A percentile compares a stretch with the other conserved stretches of the same genome.
These are phyloP conservation scores for Oophaga sylvatica DNA, from an alignment of 2,797 vertebrate species.

Conservation along the genomic window DNA sequence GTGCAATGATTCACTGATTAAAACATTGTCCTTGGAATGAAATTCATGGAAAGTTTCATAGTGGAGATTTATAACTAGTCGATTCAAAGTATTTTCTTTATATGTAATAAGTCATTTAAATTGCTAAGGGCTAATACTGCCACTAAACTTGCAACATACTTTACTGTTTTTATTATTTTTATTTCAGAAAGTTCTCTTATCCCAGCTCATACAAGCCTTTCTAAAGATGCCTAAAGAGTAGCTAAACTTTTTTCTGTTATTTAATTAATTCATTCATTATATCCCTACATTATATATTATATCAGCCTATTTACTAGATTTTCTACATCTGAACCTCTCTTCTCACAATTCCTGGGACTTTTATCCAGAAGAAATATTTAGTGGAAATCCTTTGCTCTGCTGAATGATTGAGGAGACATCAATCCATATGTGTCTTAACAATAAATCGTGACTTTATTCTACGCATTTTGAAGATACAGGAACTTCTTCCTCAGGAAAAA, in stretches of 20 bases:
- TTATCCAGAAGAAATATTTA: too few species aligned
- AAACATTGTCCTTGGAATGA: constrained; percentile 26
- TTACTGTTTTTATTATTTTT: background rate
- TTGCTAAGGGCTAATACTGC: background rate
- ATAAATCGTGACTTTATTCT: too few species aligned
- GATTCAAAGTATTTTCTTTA: constrained; percentile 23
- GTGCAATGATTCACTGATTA: constrained; percentile 42
- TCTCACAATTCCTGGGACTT: too few species aligned
- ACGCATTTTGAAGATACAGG: too few species aligned
- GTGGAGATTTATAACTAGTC: constrained; percentile 8
- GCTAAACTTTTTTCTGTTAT: background rate
- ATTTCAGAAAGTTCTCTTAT: background rate
- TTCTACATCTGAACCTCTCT: too few species aligned
- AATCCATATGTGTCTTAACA: too few species aligned
- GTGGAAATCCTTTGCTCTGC: too few species aligned
- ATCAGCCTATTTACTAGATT: too few species aligned
- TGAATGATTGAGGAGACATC: too few species aligned
- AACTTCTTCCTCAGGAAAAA: too few species aligned
- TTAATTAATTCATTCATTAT: too few species aligned
- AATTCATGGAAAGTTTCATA: constrained; percentile 22
- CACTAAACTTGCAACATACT: background rate
- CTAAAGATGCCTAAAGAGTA: background rate
- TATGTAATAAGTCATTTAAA: background rate
- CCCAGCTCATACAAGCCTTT: background rate
- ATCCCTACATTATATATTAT: too few species aligned